Base-by-base conservation (phyloP, 2,888 invertebrate genomes). In the Nemurella pictetii region DNA sequence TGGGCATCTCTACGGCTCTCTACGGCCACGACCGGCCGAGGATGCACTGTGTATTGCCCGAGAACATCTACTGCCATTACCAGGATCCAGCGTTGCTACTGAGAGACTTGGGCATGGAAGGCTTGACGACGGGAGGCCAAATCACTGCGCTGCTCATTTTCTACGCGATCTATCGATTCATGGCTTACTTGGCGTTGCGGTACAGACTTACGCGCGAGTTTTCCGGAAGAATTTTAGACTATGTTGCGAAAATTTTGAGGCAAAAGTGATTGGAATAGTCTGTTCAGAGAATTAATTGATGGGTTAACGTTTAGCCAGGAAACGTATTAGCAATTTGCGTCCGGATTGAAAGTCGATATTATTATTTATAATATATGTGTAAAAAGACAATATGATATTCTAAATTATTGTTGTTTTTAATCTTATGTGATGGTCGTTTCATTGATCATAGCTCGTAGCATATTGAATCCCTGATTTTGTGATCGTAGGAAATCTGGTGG, bases 81-180 rank as follows among this genome's bases (percentile, higher is more conserved):
- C 89, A 90, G 83, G 92, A 93, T 85, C 93, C 94, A 0, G 90
- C 90, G 78, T 89, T 94, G 25, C 90, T 96, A 29, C 90, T 96
- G 75, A 90, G 93, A 84, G 94, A 95, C 88, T 88, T 95, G 87
- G 95, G 95, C 86, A 92, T 94, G 92, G 89, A 89, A 0, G 89
- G 90, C 29, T 89, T 92, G 0, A 90, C 89, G 15, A 93, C 93
- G 86, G 88, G 89, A 73, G 88, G 92, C 0, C 94, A 95, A 89
- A 90, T 95, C 32, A 87, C 92, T 0, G 92, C 92, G 0, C 90
- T 95, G 30, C 86, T 93, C 32, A 89, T 89, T 0, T 94, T 94
- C 88, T 92, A 94, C 72, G 80, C 93, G 0, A 0, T 93, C 0
- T 92, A 93, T 87, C 91, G 93, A 87, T 29, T 90, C 0, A 85